phyloP scores from a whole-genome alignment of 2,888 invertebrate species.

The Papilio protenor region DNA sequence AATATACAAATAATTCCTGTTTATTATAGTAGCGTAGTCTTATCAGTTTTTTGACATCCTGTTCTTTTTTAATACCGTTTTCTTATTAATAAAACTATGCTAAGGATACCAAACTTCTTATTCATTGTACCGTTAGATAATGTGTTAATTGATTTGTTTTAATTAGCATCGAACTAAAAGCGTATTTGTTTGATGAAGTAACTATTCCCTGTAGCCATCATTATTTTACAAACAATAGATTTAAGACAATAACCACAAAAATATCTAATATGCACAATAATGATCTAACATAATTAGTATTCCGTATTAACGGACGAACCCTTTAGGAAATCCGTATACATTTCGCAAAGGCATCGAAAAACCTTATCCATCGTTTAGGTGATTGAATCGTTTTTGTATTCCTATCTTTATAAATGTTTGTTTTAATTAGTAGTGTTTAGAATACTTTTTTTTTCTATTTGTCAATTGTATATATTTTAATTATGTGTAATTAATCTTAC shows the following conservation, averaged over 20 bases:
- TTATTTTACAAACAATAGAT: background rate
- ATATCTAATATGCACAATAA: background rate
- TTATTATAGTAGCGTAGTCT: too few species aligned
- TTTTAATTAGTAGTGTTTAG: too few species aligned
- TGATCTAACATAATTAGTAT: background rate
- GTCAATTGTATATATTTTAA: too few species aligned
- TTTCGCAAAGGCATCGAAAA: background rate
- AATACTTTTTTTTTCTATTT: too few species aligned
- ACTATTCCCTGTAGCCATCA: background rate
- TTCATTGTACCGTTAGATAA: slow-evolving; percentile 13
- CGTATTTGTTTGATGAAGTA: background rate
- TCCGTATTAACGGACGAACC: background rate
- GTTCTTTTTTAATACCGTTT: slow-evolving; percentile 21
- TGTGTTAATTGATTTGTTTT: background rate
- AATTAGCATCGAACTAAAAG: slow-evolving; percentile 6
- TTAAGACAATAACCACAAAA: background rate
- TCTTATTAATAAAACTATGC: slow-evolving; percentile 12
- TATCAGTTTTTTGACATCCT: background rate
- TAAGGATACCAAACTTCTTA: slow-evolving; percentile 22
- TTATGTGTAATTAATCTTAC: too few species aligned
- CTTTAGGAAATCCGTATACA: background rate
- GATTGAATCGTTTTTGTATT: too few species aligned
- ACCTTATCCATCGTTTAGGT: background rate
- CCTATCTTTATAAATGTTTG: too few species aligned
- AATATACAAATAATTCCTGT: too few species aligned